A percentile compares a stretch with the other conserved stretches of the same genome.
phyloP scores from a whole-genome alignment of 1,140 invertebrate species.

The Kradibia gibbosae region DNA sequence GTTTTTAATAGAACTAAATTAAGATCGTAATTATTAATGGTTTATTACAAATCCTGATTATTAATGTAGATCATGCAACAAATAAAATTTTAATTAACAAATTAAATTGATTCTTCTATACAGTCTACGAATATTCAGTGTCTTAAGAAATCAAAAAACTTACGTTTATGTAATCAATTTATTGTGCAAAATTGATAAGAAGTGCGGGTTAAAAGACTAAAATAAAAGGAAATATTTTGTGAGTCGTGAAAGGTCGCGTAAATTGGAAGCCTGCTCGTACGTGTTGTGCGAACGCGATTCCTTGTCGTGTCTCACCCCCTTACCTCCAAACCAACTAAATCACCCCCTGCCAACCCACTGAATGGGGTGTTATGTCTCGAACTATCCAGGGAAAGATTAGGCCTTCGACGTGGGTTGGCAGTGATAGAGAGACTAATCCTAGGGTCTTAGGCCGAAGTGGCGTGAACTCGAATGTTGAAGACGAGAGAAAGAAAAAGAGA shows the following conservation, averaged over 20 bases:
- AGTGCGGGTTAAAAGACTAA: neutral
- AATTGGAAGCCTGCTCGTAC: slow-evolving; percentile 47
- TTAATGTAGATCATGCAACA: neutral
- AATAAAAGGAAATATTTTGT: slow-evolving; percentile 44
- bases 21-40: neutral
- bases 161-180: slow-evolving; percentile 40
- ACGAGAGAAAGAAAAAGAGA: too few species aligned
- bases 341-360: neutral
- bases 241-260: slow-evolving; percentile 50
- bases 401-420: slow-evolving; percentile 61
- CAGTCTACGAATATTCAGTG: neutral
- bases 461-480: neutral
- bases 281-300: slow-evolving; percentile 47
- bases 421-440: slow-evolving; percentile 70
- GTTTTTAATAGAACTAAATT: neutral
- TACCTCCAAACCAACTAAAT: neutral
- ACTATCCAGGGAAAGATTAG: slow-evolving; percentile 66
- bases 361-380: slow-evolving; percentile 49
- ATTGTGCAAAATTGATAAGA: slow-evolving; percentile 49
- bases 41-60: slow-evolving; percentile 16
- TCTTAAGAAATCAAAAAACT: slow-evolving; percentile 25
- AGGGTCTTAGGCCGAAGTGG: slow-evolving; percentile 57
- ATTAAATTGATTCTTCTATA: neutral
- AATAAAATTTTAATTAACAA: slow-evolving; percentile 9
- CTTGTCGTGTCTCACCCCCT: slow-evolving; percentile 23